Evolutionary conservation across 2,888 invertebrate genomes (phyloP).

Genomic region (Augiades crinisus): DNA sequence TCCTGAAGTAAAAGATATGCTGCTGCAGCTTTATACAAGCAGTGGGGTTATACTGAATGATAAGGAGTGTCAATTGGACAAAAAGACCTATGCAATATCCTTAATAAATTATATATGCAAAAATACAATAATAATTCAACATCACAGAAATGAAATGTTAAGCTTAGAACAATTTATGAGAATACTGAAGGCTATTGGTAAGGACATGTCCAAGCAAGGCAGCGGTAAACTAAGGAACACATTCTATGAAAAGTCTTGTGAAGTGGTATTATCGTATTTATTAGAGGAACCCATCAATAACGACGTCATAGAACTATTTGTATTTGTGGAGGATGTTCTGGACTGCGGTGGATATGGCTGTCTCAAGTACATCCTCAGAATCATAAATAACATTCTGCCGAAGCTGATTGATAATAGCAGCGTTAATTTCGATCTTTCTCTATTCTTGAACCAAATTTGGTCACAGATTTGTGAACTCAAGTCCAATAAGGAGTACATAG

Average conservation of each 20-base stretch:
- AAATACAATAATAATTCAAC: slow-evolving; percentile 35
- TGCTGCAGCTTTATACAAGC: slow-evolving; percentile 50
- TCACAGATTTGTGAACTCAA: slow-evolving; percentile 71
- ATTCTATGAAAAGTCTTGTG: slow-evolving; percentile 60
- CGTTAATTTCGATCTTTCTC: slow-evolving; percentile 45
- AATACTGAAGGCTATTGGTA: slow-evolving; percentile 38
- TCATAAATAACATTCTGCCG: slow-evolving; percentile 51
- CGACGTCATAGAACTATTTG: slow-evolving; percentile 39
- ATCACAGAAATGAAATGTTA: slow-evolving; percentile 49
- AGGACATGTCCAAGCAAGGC: slow-evolving; percentile 43
- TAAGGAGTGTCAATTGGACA: slow-evolving; percentile 42
- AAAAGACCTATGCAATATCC: slow-evolving; percentile 48
- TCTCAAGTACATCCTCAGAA: slow-evolving; percentile 61
- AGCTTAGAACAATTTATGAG: slow-evolving; percentile 41
- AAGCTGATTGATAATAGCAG: slow-evolving; percentile 37
- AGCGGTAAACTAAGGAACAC: slow-evolving; percentile 56
- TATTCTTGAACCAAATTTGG: slow-evolving; percentile 62
- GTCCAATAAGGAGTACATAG: slow-evolving; percentile 63
- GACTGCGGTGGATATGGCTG: slow-evolving; percentile 75
- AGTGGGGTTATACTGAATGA: slow-evolving; percentile 48
- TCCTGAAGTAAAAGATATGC: slow-evolving; percentile 36
- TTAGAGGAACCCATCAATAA: slow-evolving; percentile 31
- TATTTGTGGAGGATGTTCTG: slow-evolving; percentile 52
- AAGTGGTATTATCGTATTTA: slow-evolving; percentile 46
- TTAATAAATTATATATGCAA: slow-evolving; percentile 44